Base-by-base conservation (phyloP, 2,888 invertebrate genomes). In the Petrophora chlorosata region DNA sequence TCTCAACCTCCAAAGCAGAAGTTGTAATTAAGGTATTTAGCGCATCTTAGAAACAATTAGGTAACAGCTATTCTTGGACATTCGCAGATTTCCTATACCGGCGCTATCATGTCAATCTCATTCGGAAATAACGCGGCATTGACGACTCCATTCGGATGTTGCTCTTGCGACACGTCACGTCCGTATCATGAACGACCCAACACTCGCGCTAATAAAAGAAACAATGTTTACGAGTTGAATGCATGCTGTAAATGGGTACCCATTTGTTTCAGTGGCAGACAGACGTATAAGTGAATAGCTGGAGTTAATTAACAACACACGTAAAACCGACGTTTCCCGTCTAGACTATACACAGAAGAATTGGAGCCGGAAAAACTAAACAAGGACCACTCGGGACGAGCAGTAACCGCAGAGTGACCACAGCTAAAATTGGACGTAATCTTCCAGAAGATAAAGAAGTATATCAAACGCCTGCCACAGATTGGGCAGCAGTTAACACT, bases 11-110 rank as follows among this genome's bases (percentile, higher is more conserved):
- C 5, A 8, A 23, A 3, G 40, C 15, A 28, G 12, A 2, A 13
- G 8, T 13, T 28, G 12, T 49, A 42, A 56, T 48, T 53, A 48
- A 40, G 15, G 14, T 46, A 50, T 58, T 56, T 44, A 46, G 35
- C 28, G 33, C 10, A n/a, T n/a, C n/a, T n/a, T 30, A 38, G 47
- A 49, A 8, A 12, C 17, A 47, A 39, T 46, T 26, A 46, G n/a
- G n/a, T n/a, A n/a, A n/a, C n/a, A 16, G 7, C 22, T 25, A 13
- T 12, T 16, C 9, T 29, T 14, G n/a, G 7, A 10, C 22, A 26
- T 46, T 50, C 46, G 44, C 39, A 43, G 26, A 26, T 42, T 42
- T 53, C 46, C 47, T 36, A 28, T 19, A 33, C 7, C 28, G 8
- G 25, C 29, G 23, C 17, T n/a, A 16, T 4, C 9, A n/a, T 19